Conservation (phyloP, 2,797 vertebrate genomes). For the Myotis daubentonii region DNA sequence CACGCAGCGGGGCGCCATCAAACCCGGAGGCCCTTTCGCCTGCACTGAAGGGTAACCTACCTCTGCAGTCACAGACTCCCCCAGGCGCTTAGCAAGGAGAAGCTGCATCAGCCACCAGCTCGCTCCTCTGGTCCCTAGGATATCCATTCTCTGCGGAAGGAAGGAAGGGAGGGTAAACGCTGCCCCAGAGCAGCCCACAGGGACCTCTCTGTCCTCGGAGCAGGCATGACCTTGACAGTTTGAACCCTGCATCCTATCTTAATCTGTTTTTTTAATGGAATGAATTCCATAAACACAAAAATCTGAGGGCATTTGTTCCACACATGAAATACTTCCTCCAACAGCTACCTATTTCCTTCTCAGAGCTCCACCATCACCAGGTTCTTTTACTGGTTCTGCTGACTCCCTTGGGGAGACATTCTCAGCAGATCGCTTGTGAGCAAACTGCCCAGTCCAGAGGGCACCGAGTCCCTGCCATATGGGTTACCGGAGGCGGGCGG, state of each 20-base stretch:
- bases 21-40: background rate
- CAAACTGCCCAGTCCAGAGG: background rate
- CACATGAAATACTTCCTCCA: background rate
- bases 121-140: background rate
- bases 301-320: background rate
- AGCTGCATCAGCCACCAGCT: background rate
- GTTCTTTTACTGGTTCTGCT: background rate
- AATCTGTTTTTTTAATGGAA: background rate
- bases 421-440: background rate
- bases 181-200: background rate
- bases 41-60: background rate
- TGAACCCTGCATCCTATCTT: background rate
- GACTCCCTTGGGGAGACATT: background rate
- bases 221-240: background rate
- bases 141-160: background rate
- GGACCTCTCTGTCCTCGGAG: background rate
- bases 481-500: rapidly evolving
- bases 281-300: background rate
- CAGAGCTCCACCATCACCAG: background rate
- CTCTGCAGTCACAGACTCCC: background rate
- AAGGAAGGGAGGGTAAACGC: background rate
- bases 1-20: background rate
- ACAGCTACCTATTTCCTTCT: background rate
- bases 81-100: background rate
- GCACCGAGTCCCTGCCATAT: background rate